phyloP scores from a whole-genome alignment of 2,113 vertebrate species.

The Aphyosemion australe region DNA sequence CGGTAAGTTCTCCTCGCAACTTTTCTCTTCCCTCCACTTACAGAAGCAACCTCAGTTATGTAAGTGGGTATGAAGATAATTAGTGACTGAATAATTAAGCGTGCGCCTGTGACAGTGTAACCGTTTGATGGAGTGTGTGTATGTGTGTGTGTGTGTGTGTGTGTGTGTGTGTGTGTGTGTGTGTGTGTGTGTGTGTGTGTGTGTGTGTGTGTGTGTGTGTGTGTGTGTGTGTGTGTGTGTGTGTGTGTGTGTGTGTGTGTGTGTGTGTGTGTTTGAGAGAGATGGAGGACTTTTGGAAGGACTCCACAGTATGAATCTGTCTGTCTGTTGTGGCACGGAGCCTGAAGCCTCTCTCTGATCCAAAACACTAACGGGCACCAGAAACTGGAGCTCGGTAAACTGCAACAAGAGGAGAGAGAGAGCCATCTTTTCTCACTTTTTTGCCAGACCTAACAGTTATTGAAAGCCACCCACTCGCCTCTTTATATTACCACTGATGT shows the following conservation, averaged over 20 bases:
- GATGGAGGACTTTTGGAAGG: conserved; percentile 66
- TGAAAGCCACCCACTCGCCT: conserved; percentile 47
- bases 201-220: conserved; percentile 18
- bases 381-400: conserved; percentile 34
- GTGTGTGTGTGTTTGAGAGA: conserved; percentile 14
- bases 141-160: conserved; percentile 14
- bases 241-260: conserved; percentile 21
- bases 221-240: conserved; percentile 13
- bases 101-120: conserved; percentile 50
- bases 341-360: conserved; percentile 49
- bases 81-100: conserved; percentile 70
- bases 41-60: conserved; percentile 63
- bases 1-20: conserved; percentile 43
- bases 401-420: conserved; percentile 12
- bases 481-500: conserved; percentile 34
- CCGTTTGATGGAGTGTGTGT: conserved; percentile 53
- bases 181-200: conserved; percentile 20
- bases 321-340: conserved; percentile 54
- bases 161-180: conserved; percentile 20
- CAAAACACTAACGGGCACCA: conserved; percentile 50
- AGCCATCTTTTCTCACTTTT: conserved; percentile 38
- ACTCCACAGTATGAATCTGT: conserved; percentile 60
- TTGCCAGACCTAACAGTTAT: conserved; percentile 38
- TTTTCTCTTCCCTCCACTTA: conserved; percentile 41
- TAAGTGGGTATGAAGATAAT: conserved; percentile 66